Evolutionary conservation across 1,140 invertebrate species (phyloP).

Genomic region (Drosophila virilis): DNA sequence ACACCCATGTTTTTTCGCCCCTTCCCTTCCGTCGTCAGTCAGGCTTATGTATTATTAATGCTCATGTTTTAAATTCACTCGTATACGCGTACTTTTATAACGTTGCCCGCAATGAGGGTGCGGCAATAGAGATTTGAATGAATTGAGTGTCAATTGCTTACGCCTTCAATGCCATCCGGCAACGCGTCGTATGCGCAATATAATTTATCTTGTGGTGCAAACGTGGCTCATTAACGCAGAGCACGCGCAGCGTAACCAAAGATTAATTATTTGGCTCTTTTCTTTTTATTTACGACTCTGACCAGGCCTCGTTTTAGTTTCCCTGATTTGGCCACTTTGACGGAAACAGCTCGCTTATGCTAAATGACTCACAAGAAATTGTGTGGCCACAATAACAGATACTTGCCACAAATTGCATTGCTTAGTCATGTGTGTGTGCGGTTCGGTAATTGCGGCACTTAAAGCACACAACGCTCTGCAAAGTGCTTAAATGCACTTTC

Average conservation of each 20-base stretch:
- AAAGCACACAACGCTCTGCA: conserved; percentile 47
- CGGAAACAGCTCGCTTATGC: conserved; percentile 49
- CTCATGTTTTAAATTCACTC: conserved; percentile 10
- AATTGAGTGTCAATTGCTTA: conserved; percentile 72
- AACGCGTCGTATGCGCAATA: conserved; percentile 60
- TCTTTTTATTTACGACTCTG: conserved; percentile 1
- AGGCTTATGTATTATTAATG: conserved; percentile 12
- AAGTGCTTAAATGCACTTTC: conserved; percentile 61
- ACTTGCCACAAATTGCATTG: conserved; percentile 62
- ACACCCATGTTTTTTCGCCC: too few species aligned
- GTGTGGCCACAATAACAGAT: conserved; percentile 45
- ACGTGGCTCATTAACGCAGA: background rate
- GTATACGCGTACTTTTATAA: conserved; percentile 5
- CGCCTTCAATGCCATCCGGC: conserved; percentile 31
- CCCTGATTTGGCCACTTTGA: conserved; percentile 19
- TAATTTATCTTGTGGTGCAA: conserved; percentile 57
- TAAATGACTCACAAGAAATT: conserved; percentile 60
- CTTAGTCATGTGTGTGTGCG: background rate
- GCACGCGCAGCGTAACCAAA: background rate
- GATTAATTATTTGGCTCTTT: conserved; percentile 39
- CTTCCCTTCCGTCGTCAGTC: background rate
- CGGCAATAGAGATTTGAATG: conserved; percentile 26
- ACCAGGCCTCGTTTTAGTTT: conserved; percentile 1
- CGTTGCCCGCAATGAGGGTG: background rate
- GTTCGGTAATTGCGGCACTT: conserved; percentile 53